Conservation (phyloP, 2,797 vertebrate genomes). For the Cryptoprocta ferox region DNA sequence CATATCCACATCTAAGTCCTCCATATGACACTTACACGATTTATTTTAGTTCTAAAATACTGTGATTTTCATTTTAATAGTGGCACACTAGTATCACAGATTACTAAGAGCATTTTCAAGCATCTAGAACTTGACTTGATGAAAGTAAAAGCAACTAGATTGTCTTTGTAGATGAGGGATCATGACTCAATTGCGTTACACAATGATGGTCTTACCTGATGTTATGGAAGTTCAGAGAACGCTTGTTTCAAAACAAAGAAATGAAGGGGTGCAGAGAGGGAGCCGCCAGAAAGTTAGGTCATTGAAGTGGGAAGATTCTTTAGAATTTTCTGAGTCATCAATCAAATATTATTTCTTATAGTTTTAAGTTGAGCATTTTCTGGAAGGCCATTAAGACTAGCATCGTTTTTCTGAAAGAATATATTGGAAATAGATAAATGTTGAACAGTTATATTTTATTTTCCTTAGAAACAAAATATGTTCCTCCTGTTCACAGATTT, state of each 20-base stretch:
- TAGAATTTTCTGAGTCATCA: neutral
- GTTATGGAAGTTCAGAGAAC: neutral
- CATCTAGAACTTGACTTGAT: neutral
- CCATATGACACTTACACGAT: neutral
- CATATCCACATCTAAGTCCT: too few relatives aligned
- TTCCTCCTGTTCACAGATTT: conserved; percentile 53
- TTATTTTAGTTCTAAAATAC: neutral
- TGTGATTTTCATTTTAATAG: neutral
- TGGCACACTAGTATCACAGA: neutral
- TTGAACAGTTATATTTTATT: conserved; percentile 44
- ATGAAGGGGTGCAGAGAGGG: neutral
- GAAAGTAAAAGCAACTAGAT: neutral
- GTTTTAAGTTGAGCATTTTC: neutral
- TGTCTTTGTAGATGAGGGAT: neutral
- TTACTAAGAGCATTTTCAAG: neutral
- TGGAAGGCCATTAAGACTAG: neutral
- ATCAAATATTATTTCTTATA: neutral
- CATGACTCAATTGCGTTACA: too few relatives aligned
- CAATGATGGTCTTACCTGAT: neutral
- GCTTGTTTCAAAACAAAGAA: neutral
- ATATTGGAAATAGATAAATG: conserved; percentile 59
- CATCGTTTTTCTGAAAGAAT: conserved; percentile 22
- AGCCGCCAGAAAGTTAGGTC: neutral
- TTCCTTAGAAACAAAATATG: conserved; percentile 64
- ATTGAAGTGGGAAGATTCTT: neutral